A percentile compares a stretch with the other conserved stretches of the same genome.
phyloP scores from a whole-genome alignment of 2,888 invertebrate species.

The Coleophora deauratella region DNA sequence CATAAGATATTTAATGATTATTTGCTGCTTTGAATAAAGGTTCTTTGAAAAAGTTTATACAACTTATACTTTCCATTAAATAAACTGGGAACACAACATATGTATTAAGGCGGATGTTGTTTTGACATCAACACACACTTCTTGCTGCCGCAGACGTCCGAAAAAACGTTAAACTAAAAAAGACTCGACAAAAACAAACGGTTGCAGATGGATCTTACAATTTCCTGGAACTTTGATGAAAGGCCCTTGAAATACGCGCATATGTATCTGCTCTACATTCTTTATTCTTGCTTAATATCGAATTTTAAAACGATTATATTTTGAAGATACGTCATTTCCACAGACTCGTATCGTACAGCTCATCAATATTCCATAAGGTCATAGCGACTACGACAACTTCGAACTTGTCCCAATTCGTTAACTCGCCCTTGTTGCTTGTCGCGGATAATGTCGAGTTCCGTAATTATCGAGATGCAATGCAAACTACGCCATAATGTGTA shows the following conservation, averaged over 20 bases:
- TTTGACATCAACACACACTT: constrained; percentile 6
- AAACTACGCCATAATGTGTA: constrained; percentile 21
- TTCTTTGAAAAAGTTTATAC: no score
- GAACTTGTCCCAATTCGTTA: constrained; percentile 51
- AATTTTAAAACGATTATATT: no score
- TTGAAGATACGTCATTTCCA: no score
- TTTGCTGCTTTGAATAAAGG: no score
- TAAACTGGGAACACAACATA: constrained; percentile 7
- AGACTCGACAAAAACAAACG: background rate
- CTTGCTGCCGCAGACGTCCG: no score
- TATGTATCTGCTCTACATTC: no score
- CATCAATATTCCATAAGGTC: background rate
- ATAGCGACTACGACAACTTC: constrained; percentile 2
- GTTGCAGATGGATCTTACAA: background rate
- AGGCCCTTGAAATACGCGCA: no score
- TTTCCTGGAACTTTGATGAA: no score
- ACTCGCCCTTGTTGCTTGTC: constrained; percentile 48
- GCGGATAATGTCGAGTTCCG: constrained; percentile 24
- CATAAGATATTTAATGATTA: no score
- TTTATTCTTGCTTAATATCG: no score
- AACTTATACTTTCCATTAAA: background rate
- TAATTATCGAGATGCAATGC: constrained; percentile 19
- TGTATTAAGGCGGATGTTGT: constrained; percentile 21
- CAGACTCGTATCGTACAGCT: background rate
- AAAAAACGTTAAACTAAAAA: background rate